Evolutionary conservation across 2,797 vertebrate genomes (phyloP), one percentile per base, ranked within the genome.

Genomic region (Falco rusticolus): DNA sequence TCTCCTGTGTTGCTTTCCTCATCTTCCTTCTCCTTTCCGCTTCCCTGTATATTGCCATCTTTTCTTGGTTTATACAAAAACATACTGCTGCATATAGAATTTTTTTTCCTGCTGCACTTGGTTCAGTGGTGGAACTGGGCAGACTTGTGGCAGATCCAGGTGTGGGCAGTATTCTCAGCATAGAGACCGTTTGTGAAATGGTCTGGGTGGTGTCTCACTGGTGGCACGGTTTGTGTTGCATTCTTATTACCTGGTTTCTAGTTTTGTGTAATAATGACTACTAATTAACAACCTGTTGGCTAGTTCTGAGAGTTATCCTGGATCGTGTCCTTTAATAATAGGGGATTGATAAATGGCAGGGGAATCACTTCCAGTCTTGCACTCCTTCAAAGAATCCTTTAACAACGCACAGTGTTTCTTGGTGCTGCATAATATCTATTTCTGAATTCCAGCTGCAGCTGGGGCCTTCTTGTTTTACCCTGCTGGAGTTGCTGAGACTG

Each of bases 371-470:
- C 71, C 75, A 80, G 75, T n/a, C 68, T 71, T 70, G 53, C 33
- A 9, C 19, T 93, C 63, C 78, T 93, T 95, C 90, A 88, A 81
- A 85, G 57, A 90, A 84, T 78, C 57, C 20, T 81, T 47, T 65
- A 91, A 68, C 10, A 41, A 60, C 0, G 4, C 37, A 50, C 43
- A 64, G 3, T 84, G 57, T 87, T 74, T 91, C 60, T 77, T 59
- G 14, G 33, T 87, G 51, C 81, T 72, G 74, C 56, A 43, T 74
- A 70, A 66, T 84, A 59, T 57, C 75, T 96, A 63, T 75, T 96
- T 92, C 84, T 93, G 91, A 94, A 89, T 78, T 94, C 57, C 84
- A 94, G 39, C 53, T 86, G 84, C 53, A 89, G 66, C 75, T 77
- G 64, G 85, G 56, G 13, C 47, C 89, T 82, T 87, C 41, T 71